Conservation (phyloP, 2,888 invertebrate genomes). For the Stegophylla sp. region DNA sequence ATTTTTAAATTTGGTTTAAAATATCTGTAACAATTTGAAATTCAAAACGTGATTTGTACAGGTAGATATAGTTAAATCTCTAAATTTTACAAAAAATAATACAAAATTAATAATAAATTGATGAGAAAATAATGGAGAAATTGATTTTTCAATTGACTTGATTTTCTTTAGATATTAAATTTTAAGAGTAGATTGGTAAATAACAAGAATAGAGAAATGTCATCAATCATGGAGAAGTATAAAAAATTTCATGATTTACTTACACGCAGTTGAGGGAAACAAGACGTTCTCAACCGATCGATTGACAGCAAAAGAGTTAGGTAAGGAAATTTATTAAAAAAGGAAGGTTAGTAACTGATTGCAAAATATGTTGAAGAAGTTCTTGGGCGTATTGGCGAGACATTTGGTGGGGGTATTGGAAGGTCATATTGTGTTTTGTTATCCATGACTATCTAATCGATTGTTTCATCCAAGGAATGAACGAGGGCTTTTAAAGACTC, state of each 20-base stretch:
- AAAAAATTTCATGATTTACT: too few species aligned
- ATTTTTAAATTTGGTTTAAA: conserved; percentile 4
- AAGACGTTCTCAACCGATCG: conserved; percentile 14
- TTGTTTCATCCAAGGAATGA: background rate
- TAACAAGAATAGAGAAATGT: too few species aligned
- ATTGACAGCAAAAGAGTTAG: conserved; percentile 5
- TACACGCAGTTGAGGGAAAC: too few species aligned
- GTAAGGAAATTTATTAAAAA: background rate
- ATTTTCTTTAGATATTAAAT: too few species aligned
- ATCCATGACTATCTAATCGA: background rate
- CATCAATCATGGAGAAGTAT: too few species aligned
- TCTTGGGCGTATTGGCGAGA: background rate
- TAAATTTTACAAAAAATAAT: conserved; percentile 5
- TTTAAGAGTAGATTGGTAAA: too few species aligned
- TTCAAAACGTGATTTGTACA: conserved; percentile 10
- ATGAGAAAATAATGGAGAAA: conserved; percentile 17
- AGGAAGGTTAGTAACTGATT: background rate
- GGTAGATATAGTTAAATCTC: background rate
- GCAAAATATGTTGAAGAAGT: conserved; percentile 16
- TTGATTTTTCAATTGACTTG: too few species aligned
- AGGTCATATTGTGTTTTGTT: background rate
- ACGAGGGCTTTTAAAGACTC: background rate
- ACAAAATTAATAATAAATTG: background rate
- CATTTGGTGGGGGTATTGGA: background rate
- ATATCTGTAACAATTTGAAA: conserved; percentile 27